phyloP scores from a whole-genome alignment of 2,888 invertebrate species.

The Dryococelus australis region DNA sequence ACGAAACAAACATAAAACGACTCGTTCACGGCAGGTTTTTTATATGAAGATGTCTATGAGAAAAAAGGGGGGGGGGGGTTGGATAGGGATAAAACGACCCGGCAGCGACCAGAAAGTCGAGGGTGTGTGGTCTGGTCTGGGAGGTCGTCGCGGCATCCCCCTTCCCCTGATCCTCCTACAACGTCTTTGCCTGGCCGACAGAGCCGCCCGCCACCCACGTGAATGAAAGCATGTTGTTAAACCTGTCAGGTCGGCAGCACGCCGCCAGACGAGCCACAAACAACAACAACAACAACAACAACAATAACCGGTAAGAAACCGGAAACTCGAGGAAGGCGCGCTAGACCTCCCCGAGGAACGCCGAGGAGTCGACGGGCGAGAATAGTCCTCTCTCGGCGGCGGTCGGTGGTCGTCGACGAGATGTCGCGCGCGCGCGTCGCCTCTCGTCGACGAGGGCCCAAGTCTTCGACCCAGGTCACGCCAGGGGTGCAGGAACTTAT shows the following conservation, averaged over 20 bases:
- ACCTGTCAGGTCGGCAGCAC: not conserved
- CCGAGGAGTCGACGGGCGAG: no score
- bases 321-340: not conserved
- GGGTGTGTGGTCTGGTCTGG: not conserved
- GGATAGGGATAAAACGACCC: not conserved
- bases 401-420: not conserved
- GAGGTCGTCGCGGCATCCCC: not conserved
- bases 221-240: constrained; percentile 7
- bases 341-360: no score
- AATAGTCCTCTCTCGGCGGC: not conserved
- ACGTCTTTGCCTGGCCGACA: not conserved
- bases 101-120: not conserved
- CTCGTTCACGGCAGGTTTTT: not conserved
- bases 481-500: no score
- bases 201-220: not conserved
- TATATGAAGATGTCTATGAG: not conserved
- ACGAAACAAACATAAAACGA: not conserved
- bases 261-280: not conserved
- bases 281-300: no score
- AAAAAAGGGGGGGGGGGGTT: not conserved
- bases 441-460: not conserved
- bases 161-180: not conserved
- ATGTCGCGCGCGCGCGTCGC: not conserved
- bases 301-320: not conserved
- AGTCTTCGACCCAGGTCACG: not conserved